Percentiles rank a stretch among this genome's conserved stretches.
Conservation (phyloP, 2,797 vertebrate species). For the Allobates femoralis region DNA sequence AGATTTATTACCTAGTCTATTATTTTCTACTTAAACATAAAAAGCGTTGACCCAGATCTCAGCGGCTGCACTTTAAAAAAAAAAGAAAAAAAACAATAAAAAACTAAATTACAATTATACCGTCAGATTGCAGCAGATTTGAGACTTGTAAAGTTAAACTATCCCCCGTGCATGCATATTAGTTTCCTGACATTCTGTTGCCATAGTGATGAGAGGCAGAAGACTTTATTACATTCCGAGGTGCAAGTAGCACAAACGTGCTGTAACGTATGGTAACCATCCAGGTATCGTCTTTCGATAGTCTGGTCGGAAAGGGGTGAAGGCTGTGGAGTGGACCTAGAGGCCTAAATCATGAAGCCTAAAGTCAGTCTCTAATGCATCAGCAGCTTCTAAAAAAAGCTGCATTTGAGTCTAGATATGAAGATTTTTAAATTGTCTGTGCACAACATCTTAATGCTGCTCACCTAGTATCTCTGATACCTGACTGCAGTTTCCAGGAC, state of each 20-base stretch:
- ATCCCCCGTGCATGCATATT: constrained; percentile 12
- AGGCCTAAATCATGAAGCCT: not conserved
- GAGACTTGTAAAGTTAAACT: constrained; percentile 24
- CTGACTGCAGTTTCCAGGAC: no score
- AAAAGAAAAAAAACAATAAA: no score
- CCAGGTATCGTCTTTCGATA: not conserved
- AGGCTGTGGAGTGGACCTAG: not conserved
- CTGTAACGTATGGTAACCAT: constrained; percentile 27
- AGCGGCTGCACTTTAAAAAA: not conserved
- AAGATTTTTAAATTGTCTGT: no score
- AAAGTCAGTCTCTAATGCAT: not conserved
- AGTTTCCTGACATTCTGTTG: constrained; percentile 26
- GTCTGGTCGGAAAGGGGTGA: not conserved
- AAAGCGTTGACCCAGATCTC: not conserved
- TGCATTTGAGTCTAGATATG: no score
- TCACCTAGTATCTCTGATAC: no score
- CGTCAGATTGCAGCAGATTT: constrained; percentile 11
- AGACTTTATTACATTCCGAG: constrained; percentile 23
- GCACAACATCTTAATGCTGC: no score
- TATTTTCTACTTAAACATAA: constrained; percentile 13
- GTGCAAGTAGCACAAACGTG: constrained; percentile 32
- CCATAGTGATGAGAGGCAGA: constrained; percentile 19
- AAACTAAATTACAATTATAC: constrained; percentile 20
- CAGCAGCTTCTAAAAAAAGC: not conserved
- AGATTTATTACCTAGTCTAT: not conserved